phyloP scores from a whole-genome alignment of 1,140 invertebrate genomes.

The Anthonomus grandis region DNA sequence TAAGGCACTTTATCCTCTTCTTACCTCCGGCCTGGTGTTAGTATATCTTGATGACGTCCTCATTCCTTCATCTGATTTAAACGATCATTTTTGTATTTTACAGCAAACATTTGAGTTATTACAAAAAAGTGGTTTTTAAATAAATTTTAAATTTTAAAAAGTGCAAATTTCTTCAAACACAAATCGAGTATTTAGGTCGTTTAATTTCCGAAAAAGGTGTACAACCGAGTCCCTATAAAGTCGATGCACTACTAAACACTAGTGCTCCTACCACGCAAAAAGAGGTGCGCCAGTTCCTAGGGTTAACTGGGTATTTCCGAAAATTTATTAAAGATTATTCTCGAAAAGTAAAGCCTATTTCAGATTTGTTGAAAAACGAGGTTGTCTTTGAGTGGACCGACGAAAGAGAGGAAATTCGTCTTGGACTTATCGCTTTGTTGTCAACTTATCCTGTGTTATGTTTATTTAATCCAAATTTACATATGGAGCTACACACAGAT shows the following conservation, averaged over 20 bases:
- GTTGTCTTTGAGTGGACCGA: slow-evolving; percentile 1
- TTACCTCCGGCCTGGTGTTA: slow-evolving; percentile 36
- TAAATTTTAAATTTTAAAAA: slow-evolving; percentile 30
- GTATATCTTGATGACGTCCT: slow-evolving; percentile 37
- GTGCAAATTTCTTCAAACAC: slow-evolving; percentile 36
- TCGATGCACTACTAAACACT: slow-evolving; percentile 33
- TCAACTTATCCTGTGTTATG: too few relatives aligned
- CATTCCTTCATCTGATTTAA: slow-evolving; percentile 30
- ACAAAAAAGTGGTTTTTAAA: slow-evolving; percentile 11
- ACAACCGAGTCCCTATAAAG: slow-evolving; percentile 32
- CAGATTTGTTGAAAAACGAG: not conserved
- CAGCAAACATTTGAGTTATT: slow-evolving; percentile 30
- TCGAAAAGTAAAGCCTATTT: not conserved
- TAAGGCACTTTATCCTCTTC: slow-evolving; percentile 32
- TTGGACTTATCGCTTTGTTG: too few relatives aligned
- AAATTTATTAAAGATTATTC: slow-evolving; percentile 7
- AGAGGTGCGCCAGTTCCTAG: slow-evolving; percentile 40
- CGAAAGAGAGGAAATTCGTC: too few relatives aligned
- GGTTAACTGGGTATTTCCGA: slow-evolving; percentile 11
- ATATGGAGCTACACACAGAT: too few relatives aligned
- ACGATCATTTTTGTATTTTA: slow-evolving; percentile 32
- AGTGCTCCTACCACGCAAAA: slow-evolving; percentile 31
- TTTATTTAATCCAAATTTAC: too few relatives aligned
- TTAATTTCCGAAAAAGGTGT: slow-evolving; percentile 23
- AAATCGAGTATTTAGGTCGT: slow-evolving; percentile 38